Evolutionary conservation across 2,113 vertebrate genomes (phyloP).

Genomic region (Mus musculus): DNA sequence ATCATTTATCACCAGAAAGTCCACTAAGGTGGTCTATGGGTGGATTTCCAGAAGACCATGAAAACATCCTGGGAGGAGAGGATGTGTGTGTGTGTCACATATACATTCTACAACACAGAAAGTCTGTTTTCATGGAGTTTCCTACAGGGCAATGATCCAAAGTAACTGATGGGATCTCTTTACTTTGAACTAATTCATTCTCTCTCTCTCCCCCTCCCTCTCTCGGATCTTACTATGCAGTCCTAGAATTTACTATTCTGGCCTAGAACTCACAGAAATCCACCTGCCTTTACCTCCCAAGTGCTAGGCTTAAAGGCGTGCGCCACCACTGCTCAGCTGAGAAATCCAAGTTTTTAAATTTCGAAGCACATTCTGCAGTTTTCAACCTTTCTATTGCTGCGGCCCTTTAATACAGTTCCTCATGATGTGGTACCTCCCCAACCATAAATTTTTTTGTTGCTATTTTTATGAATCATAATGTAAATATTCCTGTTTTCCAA

Average conservation of each 20-base stretch:
- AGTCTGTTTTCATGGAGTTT: conserved; percentile 10
- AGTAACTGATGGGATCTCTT: neutral
- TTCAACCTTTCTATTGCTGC: neutral
- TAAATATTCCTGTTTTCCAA: neutral
- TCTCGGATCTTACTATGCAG: neutral
- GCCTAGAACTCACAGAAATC: neutral
- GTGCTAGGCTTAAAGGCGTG: no score
- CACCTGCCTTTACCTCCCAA: neutral
- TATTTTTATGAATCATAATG: neutral
- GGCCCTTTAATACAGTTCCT: neutral
- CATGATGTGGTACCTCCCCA: neutral
- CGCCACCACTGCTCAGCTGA: neutral
- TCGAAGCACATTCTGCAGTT: neutral
- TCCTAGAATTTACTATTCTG: neutral
- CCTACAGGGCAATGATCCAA: neutral
- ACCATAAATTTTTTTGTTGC: neutral
- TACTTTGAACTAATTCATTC: neutral
- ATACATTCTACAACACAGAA: neutral
- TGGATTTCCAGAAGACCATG: neutral
- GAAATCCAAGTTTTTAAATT: conserved; percentile 46
- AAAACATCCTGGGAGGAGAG: neutral
- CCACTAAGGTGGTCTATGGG: neutral
- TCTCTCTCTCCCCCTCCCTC: neutral
- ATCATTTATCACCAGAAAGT: neutral
- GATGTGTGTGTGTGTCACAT: neutral